phyloP scores from a whole-genome alignment of 2,113 vertebrate genomes.

The Bambusicola thoracicus region DNA sequence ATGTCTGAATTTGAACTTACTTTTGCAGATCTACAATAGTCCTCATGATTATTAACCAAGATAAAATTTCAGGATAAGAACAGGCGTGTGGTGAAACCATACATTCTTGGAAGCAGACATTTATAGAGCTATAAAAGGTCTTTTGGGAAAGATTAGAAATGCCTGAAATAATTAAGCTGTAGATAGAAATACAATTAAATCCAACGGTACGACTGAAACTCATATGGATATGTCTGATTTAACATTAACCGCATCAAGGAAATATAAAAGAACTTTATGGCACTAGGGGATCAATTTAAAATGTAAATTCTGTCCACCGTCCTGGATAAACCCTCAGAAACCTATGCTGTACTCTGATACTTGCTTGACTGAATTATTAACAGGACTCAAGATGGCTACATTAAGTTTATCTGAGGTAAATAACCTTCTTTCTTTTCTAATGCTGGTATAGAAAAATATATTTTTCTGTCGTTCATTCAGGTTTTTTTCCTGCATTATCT shows the following conservation, averaged over 20 bases:
- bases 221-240: background rate
- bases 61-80: background rate
- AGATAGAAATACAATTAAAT: background rate
- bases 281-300: background rate
- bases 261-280: background rate
- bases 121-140: background rate
- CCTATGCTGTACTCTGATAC: background rate
- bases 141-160: background rate
- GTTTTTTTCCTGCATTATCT: background rate
- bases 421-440: background rate
- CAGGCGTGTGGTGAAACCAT: rapidly evolving
- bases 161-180: background rate
- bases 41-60: background rate
- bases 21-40: background rate
- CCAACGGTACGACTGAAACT: background rate
- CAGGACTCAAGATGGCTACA: background rate
- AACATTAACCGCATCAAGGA: background rate
- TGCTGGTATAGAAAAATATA: background rate
- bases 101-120: background rate
- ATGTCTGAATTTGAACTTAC: background rate
- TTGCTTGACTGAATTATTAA: background rate
- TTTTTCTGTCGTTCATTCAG: background rate
- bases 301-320: background rate
- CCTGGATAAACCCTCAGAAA: background rate
- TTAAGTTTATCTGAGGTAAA: background rate